Conservation (phyloP, 2,888 invertebrate genomes). For the Diaprepes abbreviatus region DNA sequence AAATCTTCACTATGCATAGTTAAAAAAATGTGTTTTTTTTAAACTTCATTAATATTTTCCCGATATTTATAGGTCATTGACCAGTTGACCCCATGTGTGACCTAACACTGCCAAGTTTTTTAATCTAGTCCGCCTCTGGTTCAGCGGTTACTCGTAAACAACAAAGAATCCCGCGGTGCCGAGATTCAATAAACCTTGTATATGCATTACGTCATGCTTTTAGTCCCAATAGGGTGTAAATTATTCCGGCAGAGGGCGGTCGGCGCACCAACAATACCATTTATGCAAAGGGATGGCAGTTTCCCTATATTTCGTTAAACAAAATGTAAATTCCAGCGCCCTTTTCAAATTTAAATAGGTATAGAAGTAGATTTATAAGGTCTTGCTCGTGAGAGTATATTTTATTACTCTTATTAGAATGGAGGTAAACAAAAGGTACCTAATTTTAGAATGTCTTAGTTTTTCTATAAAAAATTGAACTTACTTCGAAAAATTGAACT, state of each 20-base stretch:
- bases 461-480: too few species aligned
- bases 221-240: slow-evolving; percentile 21
- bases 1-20: too few species aligned
- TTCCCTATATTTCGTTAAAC: background rate
- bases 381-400: background rate
- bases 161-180: slow-evolving; percentile 15
- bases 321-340: background rate
- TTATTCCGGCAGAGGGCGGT: slow-evolving; percentile 12
- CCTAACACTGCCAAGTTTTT: background rate
- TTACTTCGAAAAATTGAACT: too few species aligned
- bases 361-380: slow-evolving; percentile 1
- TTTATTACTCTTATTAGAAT: background rate
- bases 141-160: background rate
- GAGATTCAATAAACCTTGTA: slow-evolving; percentile 29
- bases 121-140: background rate
- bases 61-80: background rate
- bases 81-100: background rate
- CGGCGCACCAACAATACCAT: slow-evolving; percentile 1
- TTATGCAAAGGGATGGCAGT: background rate
- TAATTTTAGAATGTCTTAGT: too few species aligned
- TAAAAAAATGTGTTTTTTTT: too few species aligned
- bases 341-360: background rate
- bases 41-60: too few species aligned
- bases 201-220: slow-evolving; percentile 18
- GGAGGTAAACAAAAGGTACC: too few species aligned